phyloP scores from a whole-genome alignment of 1,140 invertebrate species.

The Liolophura sinensis region DNA sequence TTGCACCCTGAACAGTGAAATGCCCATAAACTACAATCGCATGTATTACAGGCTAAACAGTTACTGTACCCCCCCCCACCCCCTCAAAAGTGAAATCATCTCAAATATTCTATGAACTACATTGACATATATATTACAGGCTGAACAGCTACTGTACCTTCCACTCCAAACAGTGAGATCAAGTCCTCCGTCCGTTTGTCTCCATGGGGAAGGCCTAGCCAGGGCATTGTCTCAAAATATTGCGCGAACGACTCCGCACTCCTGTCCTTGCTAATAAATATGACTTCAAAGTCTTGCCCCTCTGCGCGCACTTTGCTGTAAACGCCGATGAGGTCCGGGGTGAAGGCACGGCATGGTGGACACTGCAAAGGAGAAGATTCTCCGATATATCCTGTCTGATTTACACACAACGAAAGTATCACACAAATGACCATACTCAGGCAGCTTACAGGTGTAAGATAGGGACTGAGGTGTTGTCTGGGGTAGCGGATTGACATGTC shows the following conservation, averaged over 20 bases:
- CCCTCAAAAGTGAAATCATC: not conserved
- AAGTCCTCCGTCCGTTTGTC: conserved; percentile 68
- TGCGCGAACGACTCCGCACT: conserved; percentile 71
- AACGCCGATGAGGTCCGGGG: conserved; percentile 72
- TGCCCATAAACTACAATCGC: too few species aligned
- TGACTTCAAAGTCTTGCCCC: conserved; percentile 75
- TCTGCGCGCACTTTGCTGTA: conserved; percentile 72
- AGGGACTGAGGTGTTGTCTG: too few species aligned
- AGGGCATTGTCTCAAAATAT: conserved; percentile 73
- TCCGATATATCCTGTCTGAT: too few species aligned
- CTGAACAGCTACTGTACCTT: conserved; percentile 56
- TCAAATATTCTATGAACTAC: not conserved
- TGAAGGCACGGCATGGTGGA: conserved; percentile 80
- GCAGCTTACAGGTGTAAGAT: too few species aligned
- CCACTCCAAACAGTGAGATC: conserved; percentile 69
- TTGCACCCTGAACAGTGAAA: too few species aligned
- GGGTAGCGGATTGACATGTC: too few species aligned
- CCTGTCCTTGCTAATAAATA: conserved; percentile 81
- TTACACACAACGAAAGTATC: too few species aligned
- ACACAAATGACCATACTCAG: too few species aligned
- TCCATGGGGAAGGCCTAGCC: conserved; percentile 71
- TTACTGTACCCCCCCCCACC: not conserved
- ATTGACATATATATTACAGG: not conserved
- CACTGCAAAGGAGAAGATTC: conserved; percentile 64
- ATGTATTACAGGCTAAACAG: too few species aligned